Evolutionary conservation across 2,888 invertebrate genomes (phyloP).

Genomic region (Aethes cnicana): DNA sequence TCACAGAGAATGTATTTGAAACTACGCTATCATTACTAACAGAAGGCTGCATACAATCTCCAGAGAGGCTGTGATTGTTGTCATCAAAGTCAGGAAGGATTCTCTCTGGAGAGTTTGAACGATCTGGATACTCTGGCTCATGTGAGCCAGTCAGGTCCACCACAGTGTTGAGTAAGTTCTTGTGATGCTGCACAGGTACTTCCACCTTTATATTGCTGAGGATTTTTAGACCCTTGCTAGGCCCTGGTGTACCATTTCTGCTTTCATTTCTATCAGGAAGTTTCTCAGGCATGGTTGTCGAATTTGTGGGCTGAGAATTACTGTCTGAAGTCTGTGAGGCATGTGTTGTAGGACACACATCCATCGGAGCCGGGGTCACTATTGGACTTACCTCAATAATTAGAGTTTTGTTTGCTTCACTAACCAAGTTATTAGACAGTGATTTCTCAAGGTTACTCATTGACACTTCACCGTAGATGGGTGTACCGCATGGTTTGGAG

Average conservation of each 20-base stretch:
- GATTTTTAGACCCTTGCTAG: constrained; percentile 73
- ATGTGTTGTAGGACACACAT: constrained; percentile 33
- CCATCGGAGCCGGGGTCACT: constrained; percentile 39
- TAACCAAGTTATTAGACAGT: constrained; percentile 40
- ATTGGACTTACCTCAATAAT: constrained; percentile 74
- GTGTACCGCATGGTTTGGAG: constrained; percentile 53
- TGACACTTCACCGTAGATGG: constrained; percentile 51
- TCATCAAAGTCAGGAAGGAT: constrained; percentile 72
- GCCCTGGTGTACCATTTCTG: constrained; percentile 52
- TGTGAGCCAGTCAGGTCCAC: constrained; percentile 70
- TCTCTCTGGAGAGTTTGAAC: constrained; percentile 59
- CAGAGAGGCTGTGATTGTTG: constrained; percentile 52
- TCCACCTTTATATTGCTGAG: constrained; percentile 80
- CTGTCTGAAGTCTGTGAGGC: constrained; percentile 37
- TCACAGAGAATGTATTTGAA: constrained; percentile 69
- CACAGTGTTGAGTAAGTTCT: constrained; percentile 71
- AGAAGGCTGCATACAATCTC: constrained; percentile 54
- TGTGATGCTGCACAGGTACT: constrained; percentile 74
- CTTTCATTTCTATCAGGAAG: constrained; percentile 43
- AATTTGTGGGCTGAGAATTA: constrained; percentile 28
- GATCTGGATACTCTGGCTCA: constrained; percentile 59
- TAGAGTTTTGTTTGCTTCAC: constrained; percentile 63
- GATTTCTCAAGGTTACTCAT: constrained; percentile 49
- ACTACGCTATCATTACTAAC: constrained; percentile 52
- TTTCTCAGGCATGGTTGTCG: constrained; percentile 37